Conservation (phyloP, 1,140 invertebrate species). For the Hyles vespertilio region DNA sequence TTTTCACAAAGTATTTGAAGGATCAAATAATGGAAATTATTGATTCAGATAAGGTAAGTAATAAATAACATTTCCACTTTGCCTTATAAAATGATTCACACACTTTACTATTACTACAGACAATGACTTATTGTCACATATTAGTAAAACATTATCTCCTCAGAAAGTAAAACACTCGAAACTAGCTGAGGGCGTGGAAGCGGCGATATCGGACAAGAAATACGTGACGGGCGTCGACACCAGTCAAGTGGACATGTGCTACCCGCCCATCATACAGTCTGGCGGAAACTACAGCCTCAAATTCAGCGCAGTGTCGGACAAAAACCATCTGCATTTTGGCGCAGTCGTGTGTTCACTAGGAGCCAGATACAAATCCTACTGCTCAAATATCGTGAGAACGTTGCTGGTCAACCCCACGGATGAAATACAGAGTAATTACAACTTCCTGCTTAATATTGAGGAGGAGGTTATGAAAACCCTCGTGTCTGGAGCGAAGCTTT, state of each 20-base stretch:
- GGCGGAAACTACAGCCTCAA: slow-evolving; percentile 98
- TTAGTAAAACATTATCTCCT: slow-evolving; percentile 29
- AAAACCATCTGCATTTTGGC: slow-evolving; percentile 96
- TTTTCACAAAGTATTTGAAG: slow-evolving; percentile 97
- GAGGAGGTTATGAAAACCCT: slow-evolving; percentile 93
- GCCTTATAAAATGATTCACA: not conserved
- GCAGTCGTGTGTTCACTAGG: slow-evolving; percentile 97
- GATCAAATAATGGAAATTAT: slow-evolving; percentile 99
- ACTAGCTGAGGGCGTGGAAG: slow-evolving; percentile 95
- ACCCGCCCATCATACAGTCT: slow-evolving; percentile 98
- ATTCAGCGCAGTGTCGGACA: slow-evolving; percentile 96
- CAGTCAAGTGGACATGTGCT: slow-evolving; percentile 95
- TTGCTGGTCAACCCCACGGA: slow-evolving; percentile 96
- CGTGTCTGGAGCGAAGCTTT: slow-evolving; percentile 88
- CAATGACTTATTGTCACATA: not conserved
- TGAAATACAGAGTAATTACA: slow-evolving; percentile 90
- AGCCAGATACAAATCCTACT: slow-evolving; percentile 97
- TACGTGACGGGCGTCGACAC: slow-evolving; percentile 93
- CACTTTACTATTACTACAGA: too few species aligned
- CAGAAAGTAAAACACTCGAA: slow-evolving; percentile 97
- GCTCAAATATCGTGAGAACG: slow-evolving; percentile 99
- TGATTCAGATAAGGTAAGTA: slow-evolving; percentile 92
- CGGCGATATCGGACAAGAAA: slow-evolving; percentile 94
- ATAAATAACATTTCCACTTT: not conserved
- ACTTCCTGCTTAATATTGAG: slow-evolving; percentile 93